A percentile compares a stretch with the other conserved stretches of the same genome.
Evolutionary conservation across 2,888 invertebrate genomes (phyloP).

Genomic region (Dryocosmus kuriphilus): DNA sequence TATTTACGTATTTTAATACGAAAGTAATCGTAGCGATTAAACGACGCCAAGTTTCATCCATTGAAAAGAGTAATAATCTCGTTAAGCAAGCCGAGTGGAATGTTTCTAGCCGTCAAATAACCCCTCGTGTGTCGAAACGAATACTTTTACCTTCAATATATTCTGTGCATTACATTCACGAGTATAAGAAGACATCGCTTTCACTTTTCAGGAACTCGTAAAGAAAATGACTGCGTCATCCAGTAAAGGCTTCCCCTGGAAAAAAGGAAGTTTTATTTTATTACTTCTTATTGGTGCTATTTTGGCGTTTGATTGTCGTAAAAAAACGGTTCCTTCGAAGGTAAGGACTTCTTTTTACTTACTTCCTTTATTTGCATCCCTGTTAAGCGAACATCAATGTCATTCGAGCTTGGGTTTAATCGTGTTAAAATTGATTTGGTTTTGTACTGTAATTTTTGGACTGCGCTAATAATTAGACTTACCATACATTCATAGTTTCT

Average conservation of each 20-base stretch:
- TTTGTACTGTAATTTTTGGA: background rate
- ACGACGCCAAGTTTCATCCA: constrained; percentile 18
- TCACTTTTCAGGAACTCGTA: constrained; percentile 74
- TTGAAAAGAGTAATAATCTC: background rate
- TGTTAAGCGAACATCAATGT: too few relatives aligned
- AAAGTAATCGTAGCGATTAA: background rate
- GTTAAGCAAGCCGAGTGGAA: constrained; percentile 1
- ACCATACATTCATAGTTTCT: too few relatives aligned
- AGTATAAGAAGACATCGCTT: constrained; percentile 5
- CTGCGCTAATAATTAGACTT: background rate
- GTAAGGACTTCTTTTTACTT: constrained; percentile 79
- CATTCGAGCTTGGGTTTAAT: background rate
- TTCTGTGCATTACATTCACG: background rate
- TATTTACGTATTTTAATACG: background rate
- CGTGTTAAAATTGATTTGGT: background rate
- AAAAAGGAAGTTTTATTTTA: constrained; percentile 82
- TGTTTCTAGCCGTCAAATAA: constrained; percentile 16
- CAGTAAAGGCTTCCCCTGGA: constrained; percentile 81
- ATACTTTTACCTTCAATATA: background rate
- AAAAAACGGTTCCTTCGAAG: constrained; percentile 84
- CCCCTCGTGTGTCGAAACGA: background rate
- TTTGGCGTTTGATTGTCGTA: constrained; percentile 83
- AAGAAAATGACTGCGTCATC: constrained; percentile 77
- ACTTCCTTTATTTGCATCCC: constrained; percentile 41
- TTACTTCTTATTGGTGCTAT: constrained; percentile 81